Evolutionary conservation across 2,797 vertebrate species (phyloP), one percentile per base, ranked within the genome.

Genomic region (Rhinophrynus dorsalis): DNA sequence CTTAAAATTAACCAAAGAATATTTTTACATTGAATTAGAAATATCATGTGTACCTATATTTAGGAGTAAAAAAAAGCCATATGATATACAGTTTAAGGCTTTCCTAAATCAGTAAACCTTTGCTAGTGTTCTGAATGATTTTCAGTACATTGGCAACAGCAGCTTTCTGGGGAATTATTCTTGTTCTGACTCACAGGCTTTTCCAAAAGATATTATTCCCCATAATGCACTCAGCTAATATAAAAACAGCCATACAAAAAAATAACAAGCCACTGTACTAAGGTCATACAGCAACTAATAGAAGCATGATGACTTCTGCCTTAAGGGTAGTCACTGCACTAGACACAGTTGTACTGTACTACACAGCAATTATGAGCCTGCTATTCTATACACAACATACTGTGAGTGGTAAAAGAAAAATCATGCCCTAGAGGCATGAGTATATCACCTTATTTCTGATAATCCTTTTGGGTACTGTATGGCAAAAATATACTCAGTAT

Each of bases 261-360:
- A 58, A 72, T 42, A 72, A 51, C 60, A 72, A 40, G 54, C 26
- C 33, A 59, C 35, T 40, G 54, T 65, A 51, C 61, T 65, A 65
- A 66, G 61, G 69, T 72, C 69, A 72, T 44, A 51, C 61, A 59
- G 52, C 54, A 65, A 59, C 61, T 65, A 66, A 65, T 59, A 65
- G 69, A 72, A 72, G 52, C 61, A 66, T 52, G 61, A 72, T 66
- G 35, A 40, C 27, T 65, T 72, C 12, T 72, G 69, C 69, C 69
- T 65, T 72, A 18, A 66, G 69, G 69, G 61, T 59, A 72, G 51
- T 47, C 44, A 65, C 54, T 50, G 33, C 69, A 58, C 69, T 50
- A 48, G 61, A 65, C 45, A 61, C 54, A 58, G 61, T 58, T 72
- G 61, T 72, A 27, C 69, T 65, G 65, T 72, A 66, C 52, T 65